Conservation (phyloP, 2,797 vertebrate species). For the Poecile montanus region DNA sequence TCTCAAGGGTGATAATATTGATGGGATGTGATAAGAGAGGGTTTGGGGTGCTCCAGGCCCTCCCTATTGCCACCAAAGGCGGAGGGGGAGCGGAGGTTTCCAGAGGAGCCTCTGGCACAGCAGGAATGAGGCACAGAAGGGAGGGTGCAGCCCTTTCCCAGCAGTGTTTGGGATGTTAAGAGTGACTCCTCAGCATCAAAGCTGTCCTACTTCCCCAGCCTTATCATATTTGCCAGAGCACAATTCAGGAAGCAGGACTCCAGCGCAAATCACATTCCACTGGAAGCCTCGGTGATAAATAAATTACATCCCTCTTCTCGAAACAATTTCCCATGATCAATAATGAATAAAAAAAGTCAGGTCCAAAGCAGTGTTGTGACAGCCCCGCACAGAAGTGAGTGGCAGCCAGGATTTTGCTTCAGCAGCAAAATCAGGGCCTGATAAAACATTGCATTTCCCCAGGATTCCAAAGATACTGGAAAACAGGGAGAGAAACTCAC, state of each 20-base stretch:
- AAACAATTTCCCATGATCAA: slow-evolving; percentile 65
- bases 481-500: neutral
- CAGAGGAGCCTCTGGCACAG: neutral
- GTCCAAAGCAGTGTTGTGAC: slow-evolving; percentile 37
- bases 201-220: slow-evolving; percentile 50
- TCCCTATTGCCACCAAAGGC: neutral
- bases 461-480: neutral
- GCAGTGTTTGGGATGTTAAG: slow-evolving; percentile 1
- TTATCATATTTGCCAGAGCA: slow-evolving; percentile 12
- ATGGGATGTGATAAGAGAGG: neutral
- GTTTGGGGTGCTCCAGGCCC: neutral
- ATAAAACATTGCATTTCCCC: neutral
- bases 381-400: neutral
- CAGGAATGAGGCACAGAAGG: neutral
- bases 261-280: neutral
- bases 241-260: neutral
- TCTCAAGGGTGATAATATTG: neutral
- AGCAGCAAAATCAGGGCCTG: slow-evolving; percentile 3
- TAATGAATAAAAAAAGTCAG: slow-evolving; percentile 54
- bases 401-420: slow-evolving; percentile 22
- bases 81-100: neutral
- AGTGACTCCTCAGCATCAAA: slow-evolving; percentile 49
- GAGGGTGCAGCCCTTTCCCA: neutral
- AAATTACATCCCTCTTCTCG: slow-evolving; percentile 44
- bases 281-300: slow-evolving; percentile 39